Base-by-base conservation (phyloP, 2,113 vertebrate genomes). In the Dolichallabes microphthalmus region DNA sequence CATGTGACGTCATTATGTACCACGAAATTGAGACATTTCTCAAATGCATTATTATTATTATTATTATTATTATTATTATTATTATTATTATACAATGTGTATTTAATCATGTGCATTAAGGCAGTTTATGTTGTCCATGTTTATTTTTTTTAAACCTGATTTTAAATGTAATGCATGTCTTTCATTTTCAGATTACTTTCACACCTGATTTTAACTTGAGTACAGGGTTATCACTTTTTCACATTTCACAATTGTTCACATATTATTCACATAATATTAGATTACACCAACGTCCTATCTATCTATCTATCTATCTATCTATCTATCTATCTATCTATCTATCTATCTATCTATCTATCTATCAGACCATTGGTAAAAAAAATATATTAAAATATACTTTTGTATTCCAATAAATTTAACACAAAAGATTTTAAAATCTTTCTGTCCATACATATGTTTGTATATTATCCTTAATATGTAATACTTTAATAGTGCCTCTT, bases 311-410 rank as follows among this genome's bases (percentile, higher is more conserved):
- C 57, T 58, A 57, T 61, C 60, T 61, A 61, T 61, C 60, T 61
- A 61, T 61, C 60, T 61, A 61, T 61, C 60, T 61, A 61, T 61
- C 60, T 61, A 61, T 61, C 60, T 61, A 61, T 61, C 60, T 61
- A 61, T 61, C 63, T 68, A 8, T 68, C 27, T 32, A 30, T 61
- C 60, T 61, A 25, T 61, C n/a, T 66, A 1, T 68, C 64, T 68
- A 8, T 68, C 64, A 32, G 2, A 32, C 64, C 32, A 9, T 68
- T 9, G 6, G 9, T n/a, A 64, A n/a, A 27, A 13, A 13, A 13
- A 11, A 3, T 30, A n/a, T 27, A 13, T 27, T n/a, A 63, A n/a
- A n/a, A 63, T 11, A 25, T 61, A 25, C 25, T 61, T 61, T 25
- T 61, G 20, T 25, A 61, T 22, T 22, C 25, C 25, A 63, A 63